A percentile compares a stretch with the other conserved stretches of the same genome.
phyloP scores from a whole-genome alignment of 2,113 vertebrate species.

The Chitala chitala region DNA sequence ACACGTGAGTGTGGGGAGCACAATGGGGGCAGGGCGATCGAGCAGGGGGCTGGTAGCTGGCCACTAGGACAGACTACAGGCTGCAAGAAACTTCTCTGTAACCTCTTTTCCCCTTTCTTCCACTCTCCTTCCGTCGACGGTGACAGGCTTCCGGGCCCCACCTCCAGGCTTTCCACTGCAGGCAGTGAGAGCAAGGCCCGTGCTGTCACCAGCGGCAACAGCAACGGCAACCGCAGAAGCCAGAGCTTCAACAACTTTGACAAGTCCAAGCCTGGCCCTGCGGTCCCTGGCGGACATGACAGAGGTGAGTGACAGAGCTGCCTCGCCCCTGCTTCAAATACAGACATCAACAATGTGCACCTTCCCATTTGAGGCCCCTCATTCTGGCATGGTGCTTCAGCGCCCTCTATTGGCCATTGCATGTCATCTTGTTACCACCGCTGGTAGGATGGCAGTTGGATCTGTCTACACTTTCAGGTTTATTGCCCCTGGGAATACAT shows the following conservation, averaged over 20 bases:
- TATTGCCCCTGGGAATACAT: background rate
- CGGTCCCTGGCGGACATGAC: constrained; percentile 60
- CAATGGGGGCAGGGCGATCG: no score
- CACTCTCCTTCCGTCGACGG: constrained; percentile 20
- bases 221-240: constrained; percentile 81
- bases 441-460: no score
- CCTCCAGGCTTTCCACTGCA: constrained; percentile 74
- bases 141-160: constrained; percentile 87
- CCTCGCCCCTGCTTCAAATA: background rate
- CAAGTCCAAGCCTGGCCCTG: constrained; percentile 79
- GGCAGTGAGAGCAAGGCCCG: constrained; percentile 80
- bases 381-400: background rate
- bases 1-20: no score
- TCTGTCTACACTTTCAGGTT: background rate
- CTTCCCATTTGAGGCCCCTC: no score
- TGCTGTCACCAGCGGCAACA: constrained; percentile 59
- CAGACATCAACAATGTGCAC: no score
- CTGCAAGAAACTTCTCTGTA: no score
- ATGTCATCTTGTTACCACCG: no score
- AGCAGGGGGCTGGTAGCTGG: no score
- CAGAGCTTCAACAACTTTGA: constrained; percentile 87
- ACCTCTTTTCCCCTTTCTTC: background rate
- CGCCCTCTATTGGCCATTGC: background rate
- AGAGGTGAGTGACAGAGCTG: constrained; percentile 71
- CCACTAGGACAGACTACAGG: no score